These are phyloP conservation scores for Actinernus sp. DNA, from an alignment of 92 coral and sea anemone genomes.

Conservation along the genomic window DNA sequence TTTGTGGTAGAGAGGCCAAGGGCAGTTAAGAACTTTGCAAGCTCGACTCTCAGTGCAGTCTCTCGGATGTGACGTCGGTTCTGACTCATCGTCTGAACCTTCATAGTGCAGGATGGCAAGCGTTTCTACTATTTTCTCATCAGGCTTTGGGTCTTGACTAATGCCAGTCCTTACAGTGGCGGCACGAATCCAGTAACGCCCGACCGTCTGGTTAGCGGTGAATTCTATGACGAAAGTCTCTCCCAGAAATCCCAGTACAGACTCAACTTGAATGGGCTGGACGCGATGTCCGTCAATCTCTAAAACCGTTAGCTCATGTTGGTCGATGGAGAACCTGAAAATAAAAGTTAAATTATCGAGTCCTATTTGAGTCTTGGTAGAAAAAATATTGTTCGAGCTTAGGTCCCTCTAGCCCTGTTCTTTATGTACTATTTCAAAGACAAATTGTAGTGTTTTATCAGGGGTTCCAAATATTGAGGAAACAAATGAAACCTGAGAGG, in stretches of 20 bases:
- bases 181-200: constrained; percentile 69
- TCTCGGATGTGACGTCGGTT: constrained; percentile 25
- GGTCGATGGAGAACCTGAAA: constrained; percentile 56
- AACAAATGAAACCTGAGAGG: too few species aligned
- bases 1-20: constrained; percentile 19
- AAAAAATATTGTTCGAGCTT: too few species aligned
- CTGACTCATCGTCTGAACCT: constrained; percentile 9
- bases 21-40: constrained; percentile 65
- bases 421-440: too few species aligned
- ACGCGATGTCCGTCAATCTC: constrained; percentile 66
- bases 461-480: too few species aligned
- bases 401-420: too few species aligned
- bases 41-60: constrained; percentile 35
- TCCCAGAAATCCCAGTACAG: constrained; percentile 56
- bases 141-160: constrained; percentile 12
- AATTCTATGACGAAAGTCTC: constrained; percentile 54
- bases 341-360: too few species aligned
- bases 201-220: constrained; percentile 36
- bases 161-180: constrained; percentile 9
- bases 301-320: constrained; percentile 57
- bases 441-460: too few species aligned
- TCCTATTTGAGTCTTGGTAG: too few species aligned
- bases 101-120: constrained; percentile 51
- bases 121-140: constrained; percentile 12
- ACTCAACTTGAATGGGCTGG: constrained; percentile 42